A percentile compares a stretch with the other conserved stretches of the same genome.
Conservation (phyloP, 2,888 invertebrate species). For the Agrotis clavis region DNA sequence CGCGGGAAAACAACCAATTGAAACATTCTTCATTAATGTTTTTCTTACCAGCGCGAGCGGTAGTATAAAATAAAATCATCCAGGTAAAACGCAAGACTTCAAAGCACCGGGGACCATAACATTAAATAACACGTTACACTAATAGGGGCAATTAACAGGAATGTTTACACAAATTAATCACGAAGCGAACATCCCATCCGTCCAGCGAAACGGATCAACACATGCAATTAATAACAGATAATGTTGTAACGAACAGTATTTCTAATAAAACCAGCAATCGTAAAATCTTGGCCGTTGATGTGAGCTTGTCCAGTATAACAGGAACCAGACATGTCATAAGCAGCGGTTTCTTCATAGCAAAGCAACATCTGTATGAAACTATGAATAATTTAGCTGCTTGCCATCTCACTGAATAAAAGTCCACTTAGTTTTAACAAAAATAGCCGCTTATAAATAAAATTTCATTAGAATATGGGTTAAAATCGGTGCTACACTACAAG, state of each 20-base stretch:
- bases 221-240: constrained; percentile 58
- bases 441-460: neutral
- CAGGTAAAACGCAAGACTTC: constrained; percentile 63
- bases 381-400: constrained; percentile 15
- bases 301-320: constrained; percentile 40
- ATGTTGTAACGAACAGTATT: constrained; percentile 46
- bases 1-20: constrained; percentile 49
- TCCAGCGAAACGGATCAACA: constrained; percentile 45
- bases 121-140: constrained; percentile 65
- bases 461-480: neutral
- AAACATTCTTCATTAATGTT: constrained; percentile 46
- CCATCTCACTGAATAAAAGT: neutral
- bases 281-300: constrained; percentile 50
- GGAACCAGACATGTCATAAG: constrained; percentile 43
- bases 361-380: constrained; percentile 7
- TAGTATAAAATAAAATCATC: constrained; percentile 48
- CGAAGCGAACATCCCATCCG: constrained; percentile 50
- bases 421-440: neutral
- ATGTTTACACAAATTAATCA: constrained; percentile 68
- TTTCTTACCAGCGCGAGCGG: constrained; percentile 13
- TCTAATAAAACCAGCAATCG: constrained; percentile 51
- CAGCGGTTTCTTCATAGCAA: constrained; percentile 19
- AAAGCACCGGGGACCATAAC: constrained; percentile 58
- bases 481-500: constrained; percentile 6
- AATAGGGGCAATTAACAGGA: constrained; percentile 69